Evolutionary conservation across 2,113 vertebrate species (phyloP).

Genomic region (Tetrao urogallus): DNA sequence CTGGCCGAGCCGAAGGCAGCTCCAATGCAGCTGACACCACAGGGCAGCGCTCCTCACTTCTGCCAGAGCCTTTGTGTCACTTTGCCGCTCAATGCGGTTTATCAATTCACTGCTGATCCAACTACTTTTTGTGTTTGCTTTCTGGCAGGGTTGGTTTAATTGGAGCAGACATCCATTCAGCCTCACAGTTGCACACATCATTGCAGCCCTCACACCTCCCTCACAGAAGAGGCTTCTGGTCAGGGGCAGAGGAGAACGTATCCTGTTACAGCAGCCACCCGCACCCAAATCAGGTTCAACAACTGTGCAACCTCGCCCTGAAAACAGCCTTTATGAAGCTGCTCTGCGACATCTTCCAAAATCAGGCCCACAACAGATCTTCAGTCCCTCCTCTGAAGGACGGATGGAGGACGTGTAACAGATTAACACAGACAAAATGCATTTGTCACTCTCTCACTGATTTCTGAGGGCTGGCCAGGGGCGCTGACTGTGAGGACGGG

Average conservation of each 20-base stretch:
- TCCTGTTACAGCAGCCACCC: background rate
- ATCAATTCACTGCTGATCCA: conserved; percentile 3
- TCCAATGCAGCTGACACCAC: background rate
- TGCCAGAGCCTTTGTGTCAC: background rate
- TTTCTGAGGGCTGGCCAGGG: background rate
- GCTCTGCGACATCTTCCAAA: background rate
- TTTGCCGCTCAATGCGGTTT: background rate
- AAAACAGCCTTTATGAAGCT: background rate
- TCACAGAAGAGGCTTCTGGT: background rate
- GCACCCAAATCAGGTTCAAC: background rate
- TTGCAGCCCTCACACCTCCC: background rate
- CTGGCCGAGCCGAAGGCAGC: background rate
- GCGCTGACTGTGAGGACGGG: background rate
- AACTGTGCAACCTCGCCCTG: background rate
- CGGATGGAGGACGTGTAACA: background rate
- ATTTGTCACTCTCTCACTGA: background rate
- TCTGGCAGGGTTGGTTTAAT: conserved; percentile 31
- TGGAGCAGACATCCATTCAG: background rate
- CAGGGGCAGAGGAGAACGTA: background rate
- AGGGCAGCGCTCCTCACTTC: background rate
- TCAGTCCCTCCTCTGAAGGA: background rate
- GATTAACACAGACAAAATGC: background rate
- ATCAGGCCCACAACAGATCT: accelerated
- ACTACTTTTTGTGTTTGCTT: conserved; percentile 29
- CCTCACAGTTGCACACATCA: background rate